Conservation (phyloP, 2,888 invertebrate genomes). For the Rhaphigaster nebulosa region DNA sequence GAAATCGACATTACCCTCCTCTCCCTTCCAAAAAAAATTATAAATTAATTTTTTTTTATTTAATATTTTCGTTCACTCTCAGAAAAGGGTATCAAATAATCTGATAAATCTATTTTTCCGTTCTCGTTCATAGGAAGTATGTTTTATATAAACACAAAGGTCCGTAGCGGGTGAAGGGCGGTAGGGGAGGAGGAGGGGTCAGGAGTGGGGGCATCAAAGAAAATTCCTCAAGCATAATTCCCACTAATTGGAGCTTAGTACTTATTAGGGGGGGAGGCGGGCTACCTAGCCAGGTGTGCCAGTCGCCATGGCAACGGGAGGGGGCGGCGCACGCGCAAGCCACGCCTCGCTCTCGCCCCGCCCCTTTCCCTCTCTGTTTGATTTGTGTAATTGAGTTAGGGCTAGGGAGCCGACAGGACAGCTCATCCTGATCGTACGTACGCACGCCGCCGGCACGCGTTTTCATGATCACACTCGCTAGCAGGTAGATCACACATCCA, state of each 20-base stretch:
- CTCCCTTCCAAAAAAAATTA: too few relatives aligned
- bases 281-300: slow-evolving; percentile 58
- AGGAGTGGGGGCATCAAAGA: slow-evolving; percentile 59
- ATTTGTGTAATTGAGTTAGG: slow-evolving; percentile 65
- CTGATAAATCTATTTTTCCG: slow-evolving; percentile 18
- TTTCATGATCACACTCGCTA: slow-evolving; percentile 31
- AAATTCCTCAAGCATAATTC: slow-evolving; percentile 63
- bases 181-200: not conserved
- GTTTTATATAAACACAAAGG: slow-evolving; percentile 34
- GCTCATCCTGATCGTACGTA: not conserved
- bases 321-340: slow-evolving; percentile 69
- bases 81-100: not conserved
- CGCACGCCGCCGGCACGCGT: slow-evolving; percentile 23
- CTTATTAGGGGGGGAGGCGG: slow-evolving; percentile 56
- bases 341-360: slow-evolving; percentile 68
- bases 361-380: slow-evolving; percentile 65
- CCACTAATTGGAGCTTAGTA: slow-evolving; percentile 63
- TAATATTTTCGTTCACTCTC: not conserved
- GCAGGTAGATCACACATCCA: slow-evolving; percentile 16
- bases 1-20: too few relatives aligned
- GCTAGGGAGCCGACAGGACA: slow-evolving; percentile 39
- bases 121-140: slow-evolving; percentile 23
- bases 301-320: slow-evolving; percentile 71
- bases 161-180: not conserved
- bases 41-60: not conserved